These are phyloP conservation scores for Spizaetus ornatus DNA, from an alignment of 2,113 vertebrate species.

Conservation along the genomic window DNA sequence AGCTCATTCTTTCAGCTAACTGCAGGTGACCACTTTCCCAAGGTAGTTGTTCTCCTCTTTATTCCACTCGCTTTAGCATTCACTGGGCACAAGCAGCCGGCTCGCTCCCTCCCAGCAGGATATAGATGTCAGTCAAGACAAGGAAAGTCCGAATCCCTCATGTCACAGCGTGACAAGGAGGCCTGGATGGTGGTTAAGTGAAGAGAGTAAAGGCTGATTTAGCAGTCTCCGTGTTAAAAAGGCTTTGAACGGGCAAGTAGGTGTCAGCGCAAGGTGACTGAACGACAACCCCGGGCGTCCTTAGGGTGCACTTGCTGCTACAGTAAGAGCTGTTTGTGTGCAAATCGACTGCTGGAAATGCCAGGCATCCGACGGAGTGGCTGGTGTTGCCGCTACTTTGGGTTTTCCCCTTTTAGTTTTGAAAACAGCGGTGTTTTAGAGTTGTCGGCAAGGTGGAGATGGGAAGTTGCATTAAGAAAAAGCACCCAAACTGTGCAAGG, in stretches of 20 bases:
- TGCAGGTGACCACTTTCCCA: background rate
- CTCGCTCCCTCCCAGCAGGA: conserved; percentile 23
- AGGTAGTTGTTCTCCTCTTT: background rate
- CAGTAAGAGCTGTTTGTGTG: background rate
- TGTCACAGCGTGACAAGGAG: background rate
- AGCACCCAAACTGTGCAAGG: rapidly evolving
- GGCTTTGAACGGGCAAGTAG: background rate
- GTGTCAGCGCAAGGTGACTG: conserved; percentile 19
- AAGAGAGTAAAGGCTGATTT: background rate
- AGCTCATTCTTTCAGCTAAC: background rate
- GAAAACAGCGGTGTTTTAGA: background rate
- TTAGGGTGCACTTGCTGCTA: background rate
- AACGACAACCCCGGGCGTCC: background rate
- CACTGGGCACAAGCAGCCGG: background rate
- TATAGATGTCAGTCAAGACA: conserved; percentile 62
- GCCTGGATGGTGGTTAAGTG: conserved; percentile 3
- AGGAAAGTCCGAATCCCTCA: conserved; percentile 27
- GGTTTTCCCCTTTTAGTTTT: background rate
- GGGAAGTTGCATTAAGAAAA: background rate
- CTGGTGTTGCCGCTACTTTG: background rate
- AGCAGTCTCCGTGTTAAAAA: background rate
- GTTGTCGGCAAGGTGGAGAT: background rate
- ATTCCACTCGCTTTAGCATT: conserved; percentile 9
- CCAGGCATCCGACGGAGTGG: background rate
- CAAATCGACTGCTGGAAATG: background rate